A percentile compares a stretch with the other conserved stretches of the same genome.
Conservation (phyloP, 2,888 invertebrate genomes). For the Tyria jacobaeae region DNA sequence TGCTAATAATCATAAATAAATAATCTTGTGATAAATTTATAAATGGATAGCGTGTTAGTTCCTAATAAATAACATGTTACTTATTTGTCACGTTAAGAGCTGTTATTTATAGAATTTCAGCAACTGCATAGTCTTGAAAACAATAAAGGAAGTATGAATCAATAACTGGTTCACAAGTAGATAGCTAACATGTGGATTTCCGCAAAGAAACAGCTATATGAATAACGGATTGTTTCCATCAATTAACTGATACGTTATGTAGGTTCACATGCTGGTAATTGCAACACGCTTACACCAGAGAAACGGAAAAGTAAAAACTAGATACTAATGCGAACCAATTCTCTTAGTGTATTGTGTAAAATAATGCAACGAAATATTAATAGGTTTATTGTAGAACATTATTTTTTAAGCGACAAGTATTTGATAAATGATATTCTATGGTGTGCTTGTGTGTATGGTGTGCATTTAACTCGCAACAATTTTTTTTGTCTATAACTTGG, state of each 20-base stretch:
- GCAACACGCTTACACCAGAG: conserved; percentile 62
- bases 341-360: conserved; percentile 52
- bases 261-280: conserved; percentile 72
- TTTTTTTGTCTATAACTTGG: background rate
- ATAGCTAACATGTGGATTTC: conserved; percentile 31
- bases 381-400: conserved; percentile 53
- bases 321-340: conserved; percentile 68
- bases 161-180: conserved; percentile 5
- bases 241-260: conserved; percentile 38
- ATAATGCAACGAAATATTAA: conserved; percentile 52
- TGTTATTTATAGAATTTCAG: background rate
- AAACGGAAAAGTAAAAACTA: conserved; percentile 67
- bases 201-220: conserved; percentile 37
- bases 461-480: too few relatives aligned
- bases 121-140: background rate
- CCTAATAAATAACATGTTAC: background rate
- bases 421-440: conserved; percentile 9
- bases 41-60: too few relatives aligned
- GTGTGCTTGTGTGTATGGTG: too few relatives aligned
- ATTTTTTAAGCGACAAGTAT: conserved; percentile 54
- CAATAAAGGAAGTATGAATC: conserved; percentile 3
- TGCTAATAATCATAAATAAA: too few relatives aligned
- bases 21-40: too few relatives aligned
- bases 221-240: conserved; percentile 26
- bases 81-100: too few relatives aligned